Evolutionary conservation across 2,797 vertebrate genomes (phyloP).

Genomic region (Diglossa cyanea): DNA sequence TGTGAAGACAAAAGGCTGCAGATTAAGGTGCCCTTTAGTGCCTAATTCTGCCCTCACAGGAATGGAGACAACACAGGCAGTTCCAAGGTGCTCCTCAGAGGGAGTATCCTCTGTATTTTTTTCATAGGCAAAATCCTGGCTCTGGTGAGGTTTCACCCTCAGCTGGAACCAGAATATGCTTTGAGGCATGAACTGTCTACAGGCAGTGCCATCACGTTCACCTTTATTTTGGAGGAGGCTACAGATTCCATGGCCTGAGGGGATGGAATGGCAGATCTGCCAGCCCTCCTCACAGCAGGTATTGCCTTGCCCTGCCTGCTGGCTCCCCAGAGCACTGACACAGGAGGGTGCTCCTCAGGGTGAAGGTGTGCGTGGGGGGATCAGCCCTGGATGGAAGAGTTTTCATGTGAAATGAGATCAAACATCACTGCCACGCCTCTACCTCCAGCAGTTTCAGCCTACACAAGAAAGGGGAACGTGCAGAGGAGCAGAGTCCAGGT

Average conservation of each 20-base stretch:
- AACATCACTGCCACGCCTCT: slow-evolving; percentile 46
- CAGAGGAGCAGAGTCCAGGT: slow-evolving; percentile 13
- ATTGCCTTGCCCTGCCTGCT: slow-evolving; percentile 8
- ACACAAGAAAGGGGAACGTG: slow-evolving; percentile 37
- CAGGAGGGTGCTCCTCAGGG: slow-evolving; percentile 26
- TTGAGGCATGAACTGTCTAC: not conserved
- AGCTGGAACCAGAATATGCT: not conserved
- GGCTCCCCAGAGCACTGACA: not conserved
- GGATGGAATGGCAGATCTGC: not conserved
- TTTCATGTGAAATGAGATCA: slow-evolving; percentile 48
- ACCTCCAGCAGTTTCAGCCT: slow-evolving; percentile 54
- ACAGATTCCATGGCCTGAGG: not conserved
- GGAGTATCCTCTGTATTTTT: not conserved
- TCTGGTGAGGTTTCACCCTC: not conserved
- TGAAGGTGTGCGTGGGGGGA: slow-evolving; percentile 49
- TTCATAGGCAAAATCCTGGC: not conserved
- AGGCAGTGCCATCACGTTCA: not conserved
- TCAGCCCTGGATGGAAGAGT: not conserved
- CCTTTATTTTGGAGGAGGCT: slow-evolving; percentile 13
- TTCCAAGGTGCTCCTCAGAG: not conserved
- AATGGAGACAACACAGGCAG: not conserved
- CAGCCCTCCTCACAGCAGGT: not conserved
- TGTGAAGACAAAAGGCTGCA: not conserved
- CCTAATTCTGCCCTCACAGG: not conserved
- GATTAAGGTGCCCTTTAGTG: not conserved